A percentile compares a stretch with the other conserved stretches of the same genome.
Conservation (phyloP, 2,888 invertebrate genomes). For the Athrips mouffetella region DNA sequence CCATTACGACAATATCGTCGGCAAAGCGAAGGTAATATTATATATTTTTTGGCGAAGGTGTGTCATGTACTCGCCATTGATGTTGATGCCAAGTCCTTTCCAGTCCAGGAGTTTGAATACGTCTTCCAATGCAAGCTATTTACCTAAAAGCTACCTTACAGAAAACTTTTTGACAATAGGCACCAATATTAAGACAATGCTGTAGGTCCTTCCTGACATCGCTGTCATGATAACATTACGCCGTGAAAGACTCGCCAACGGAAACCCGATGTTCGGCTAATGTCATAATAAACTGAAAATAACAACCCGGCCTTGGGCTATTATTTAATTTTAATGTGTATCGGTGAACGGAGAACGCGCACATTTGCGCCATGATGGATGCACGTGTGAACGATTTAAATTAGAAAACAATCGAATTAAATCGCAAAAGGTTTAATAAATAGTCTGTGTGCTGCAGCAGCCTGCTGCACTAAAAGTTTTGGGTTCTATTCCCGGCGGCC, state of each 20-base stretch:
- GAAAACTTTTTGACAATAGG: background rate
- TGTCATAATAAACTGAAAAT: constrained; percentile 58
- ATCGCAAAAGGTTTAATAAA: too few species aligned
- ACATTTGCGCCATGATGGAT: constrained; percentile 39
- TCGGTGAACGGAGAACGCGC: constrained; percentile 37
- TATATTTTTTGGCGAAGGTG: too few species aligned
- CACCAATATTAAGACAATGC: background rate
- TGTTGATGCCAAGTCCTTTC: too few species aligned
- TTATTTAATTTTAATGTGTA: constrained; percentile 70
- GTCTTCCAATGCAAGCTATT: background rate
- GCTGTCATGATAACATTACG: constrained; percentile 3
- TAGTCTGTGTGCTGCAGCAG: too few species aligned
- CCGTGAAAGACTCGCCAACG: constrained; percentile 24
- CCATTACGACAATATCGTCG: too few species aligned
- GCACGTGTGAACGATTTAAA: constrained; percentile 30
- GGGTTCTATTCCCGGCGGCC: too few species aligned
- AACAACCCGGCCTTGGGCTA: constrained; percentile 63
- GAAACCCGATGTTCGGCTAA: constrained; percentile 30
- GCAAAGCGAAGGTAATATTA: too few species aligned
- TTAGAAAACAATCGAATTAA: too few species aligned
- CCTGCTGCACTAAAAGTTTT: too few species aligned
- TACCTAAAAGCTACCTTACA: background rate
- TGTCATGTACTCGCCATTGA: too few species aligned
- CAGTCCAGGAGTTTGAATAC: too few species aligned
- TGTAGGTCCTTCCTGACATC: background rate